Evolutionary conservation across 2,113 vertebrate species (phyloP).

Genomic region (Pongo abelii): DNA sequence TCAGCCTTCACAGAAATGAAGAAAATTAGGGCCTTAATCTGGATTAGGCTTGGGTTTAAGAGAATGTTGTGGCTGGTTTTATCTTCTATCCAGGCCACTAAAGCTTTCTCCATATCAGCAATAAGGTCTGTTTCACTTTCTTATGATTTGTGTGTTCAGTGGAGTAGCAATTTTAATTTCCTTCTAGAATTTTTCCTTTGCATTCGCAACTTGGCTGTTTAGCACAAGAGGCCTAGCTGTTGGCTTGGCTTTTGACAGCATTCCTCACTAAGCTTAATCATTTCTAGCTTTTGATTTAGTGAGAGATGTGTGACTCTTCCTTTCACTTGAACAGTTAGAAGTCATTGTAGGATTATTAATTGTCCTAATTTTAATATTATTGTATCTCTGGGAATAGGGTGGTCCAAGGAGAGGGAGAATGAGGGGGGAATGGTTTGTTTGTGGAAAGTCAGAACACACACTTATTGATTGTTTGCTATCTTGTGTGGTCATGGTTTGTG

Average conservation of each 20-base stretch:
- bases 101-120: not conserved
- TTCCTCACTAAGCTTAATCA: not conserved
- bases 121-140: not conserved
- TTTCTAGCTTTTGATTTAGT: not conserved
- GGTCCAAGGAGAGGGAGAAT: not conserved
- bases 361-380: not conserved
- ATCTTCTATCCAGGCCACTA: not conserved
- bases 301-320: not conserved
- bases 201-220: not conserved
- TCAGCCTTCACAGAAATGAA: not conserved
- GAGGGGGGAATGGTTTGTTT: not conserved
- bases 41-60: not conserved
- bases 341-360: not conserved
- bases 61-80: not conserved
- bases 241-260: not conserved
- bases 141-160: not conserved
- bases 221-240: not conserved
- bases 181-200: not conserved
- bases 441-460: not conserved
- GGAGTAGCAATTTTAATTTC: not conserved
- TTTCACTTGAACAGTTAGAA: not conserved
- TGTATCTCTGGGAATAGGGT: not conserved
- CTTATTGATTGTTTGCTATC: not conserved
- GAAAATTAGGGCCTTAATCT: not conserved
- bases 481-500: not conserved